These are phyloP conservation scores for Empidonax alnorum DNA, from an alignment of 2,113 vertebrate genomes.

Conservation along the genomic window DNA sequence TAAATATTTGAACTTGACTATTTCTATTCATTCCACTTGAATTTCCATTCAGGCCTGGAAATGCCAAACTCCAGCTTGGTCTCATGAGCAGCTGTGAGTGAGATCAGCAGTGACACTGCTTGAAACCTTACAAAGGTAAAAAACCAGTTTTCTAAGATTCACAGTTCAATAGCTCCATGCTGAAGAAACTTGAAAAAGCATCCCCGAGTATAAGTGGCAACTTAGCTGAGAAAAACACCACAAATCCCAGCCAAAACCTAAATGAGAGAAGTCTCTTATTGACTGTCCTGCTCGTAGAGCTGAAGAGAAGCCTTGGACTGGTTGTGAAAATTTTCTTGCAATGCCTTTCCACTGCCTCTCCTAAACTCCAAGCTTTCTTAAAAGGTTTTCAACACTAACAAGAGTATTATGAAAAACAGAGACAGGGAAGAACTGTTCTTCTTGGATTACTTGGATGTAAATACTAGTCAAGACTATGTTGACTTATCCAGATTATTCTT, in stretches of 20 bases:
- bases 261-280: not conserved
- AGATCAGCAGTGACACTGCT: not conserved
- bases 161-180: not conserved
- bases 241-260: not conserved
- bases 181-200: not conserved
- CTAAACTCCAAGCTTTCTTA: not conserved
- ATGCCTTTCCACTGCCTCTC: not conserved
- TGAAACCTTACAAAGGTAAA: not conserved
- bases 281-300: not conserved
- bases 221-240: not conserved
- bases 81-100: not conserved
- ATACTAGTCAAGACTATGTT: not conserved
- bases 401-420: not conserved
- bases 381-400: not conserved
- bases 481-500: not conserved
- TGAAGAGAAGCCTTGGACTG: not conserved
- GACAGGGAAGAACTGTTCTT: not conserved
- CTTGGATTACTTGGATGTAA: not conserved
- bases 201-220: not conserved
- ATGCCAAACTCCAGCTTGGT: not conserved
- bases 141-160: not conserved
- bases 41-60: constrained; percentile 8
- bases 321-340: not conserved
- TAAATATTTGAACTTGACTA: constrained; percentile 32
- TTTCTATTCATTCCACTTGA: not conserved